phyloP scores from a whole-genome alignment of 92 coral and sea anemone species.

The Epizoanthus illoricatus region DNA sequence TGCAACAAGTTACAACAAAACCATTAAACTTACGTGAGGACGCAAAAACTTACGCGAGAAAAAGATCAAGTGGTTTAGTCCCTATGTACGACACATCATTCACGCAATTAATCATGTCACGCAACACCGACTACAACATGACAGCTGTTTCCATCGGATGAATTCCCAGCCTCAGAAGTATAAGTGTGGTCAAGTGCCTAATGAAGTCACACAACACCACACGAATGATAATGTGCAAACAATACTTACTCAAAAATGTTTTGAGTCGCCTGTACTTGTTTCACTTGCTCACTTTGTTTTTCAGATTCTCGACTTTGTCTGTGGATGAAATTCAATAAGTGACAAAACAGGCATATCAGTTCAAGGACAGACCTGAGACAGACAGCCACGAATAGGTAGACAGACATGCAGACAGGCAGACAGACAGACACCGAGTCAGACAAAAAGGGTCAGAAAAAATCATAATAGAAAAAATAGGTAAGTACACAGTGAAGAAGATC shows the following conservation, averaged over 20 bases:
- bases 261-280: constrained; percentile 80
- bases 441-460: no score
- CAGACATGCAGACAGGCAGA: neutral
- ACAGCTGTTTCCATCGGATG: no score
- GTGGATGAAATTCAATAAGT: neutral
- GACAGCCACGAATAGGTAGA: neutral
- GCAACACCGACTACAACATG: no score
- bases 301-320: constrained; percentile 81
- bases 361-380: neutral
- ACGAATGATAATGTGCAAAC: no score
- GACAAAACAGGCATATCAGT: neutral
- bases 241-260: constrained; percentile 84
- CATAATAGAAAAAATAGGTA: no score
- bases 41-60: neutral
- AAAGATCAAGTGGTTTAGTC: neutral
- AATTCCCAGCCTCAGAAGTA: no score
- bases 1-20: constrained; percentile 4
- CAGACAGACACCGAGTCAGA: neutral
- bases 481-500: no score
- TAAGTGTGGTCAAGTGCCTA: no score
- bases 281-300: constrained; percentile 78
- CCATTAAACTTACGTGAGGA: neutral
- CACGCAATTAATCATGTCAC: no score
- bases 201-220: neutral
- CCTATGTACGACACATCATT: no score